These are phyloP conservation scores for Coptodon bakossiorum DNA, from an alignment of 2,113 vertebrate genomes.

Conservation along the genomic window DNA sequence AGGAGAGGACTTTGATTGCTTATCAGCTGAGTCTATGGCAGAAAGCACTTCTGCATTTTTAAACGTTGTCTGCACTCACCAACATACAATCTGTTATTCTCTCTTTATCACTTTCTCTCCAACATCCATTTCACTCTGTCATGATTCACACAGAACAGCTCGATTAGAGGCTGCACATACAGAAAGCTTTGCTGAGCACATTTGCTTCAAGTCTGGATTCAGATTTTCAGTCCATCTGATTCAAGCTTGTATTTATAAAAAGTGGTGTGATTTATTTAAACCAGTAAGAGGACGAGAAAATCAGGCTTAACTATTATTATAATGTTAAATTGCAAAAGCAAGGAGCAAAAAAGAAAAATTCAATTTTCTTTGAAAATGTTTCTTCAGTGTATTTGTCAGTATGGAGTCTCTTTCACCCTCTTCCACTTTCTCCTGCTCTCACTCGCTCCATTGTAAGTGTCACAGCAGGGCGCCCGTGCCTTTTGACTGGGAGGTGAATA, in stretches of 20 bases:
- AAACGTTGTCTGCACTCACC: constrained; percentile 19
- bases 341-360: not conserved
- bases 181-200: not conserved
- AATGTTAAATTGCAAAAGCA: not conserved
- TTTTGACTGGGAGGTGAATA: constrained; percentile 71
- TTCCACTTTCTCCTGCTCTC: constrained; percentile 13
- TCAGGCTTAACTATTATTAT: not conserved
- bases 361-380: not conserved
- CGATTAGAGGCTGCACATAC: constrained; percentile 30
- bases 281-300: not conserved
- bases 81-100: constrained; percentile 42
- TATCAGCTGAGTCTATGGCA: constrained; percentile 1
- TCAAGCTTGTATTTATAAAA: not conserved
- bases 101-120: not conserved
- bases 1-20: rapidly evolving
- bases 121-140: not conserved
- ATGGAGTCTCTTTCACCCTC: not conserved
- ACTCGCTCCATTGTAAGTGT: constrained; percentile 32
- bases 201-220: not conserved
- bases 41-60: constrained; percentile 20
- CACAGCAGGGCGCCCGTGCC: constrained; percentile 51
- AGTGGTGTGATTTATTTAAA: not conserved
- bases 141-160: constrained; percentile 58
- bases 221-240: not conserved
- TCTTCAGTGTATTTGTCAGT: not conserved